These are phyloP conservation scores for Isotomurus palustris DNA, from an alignment of 2,888 invertebrate species.

Conservation along the genomic window DNA sequence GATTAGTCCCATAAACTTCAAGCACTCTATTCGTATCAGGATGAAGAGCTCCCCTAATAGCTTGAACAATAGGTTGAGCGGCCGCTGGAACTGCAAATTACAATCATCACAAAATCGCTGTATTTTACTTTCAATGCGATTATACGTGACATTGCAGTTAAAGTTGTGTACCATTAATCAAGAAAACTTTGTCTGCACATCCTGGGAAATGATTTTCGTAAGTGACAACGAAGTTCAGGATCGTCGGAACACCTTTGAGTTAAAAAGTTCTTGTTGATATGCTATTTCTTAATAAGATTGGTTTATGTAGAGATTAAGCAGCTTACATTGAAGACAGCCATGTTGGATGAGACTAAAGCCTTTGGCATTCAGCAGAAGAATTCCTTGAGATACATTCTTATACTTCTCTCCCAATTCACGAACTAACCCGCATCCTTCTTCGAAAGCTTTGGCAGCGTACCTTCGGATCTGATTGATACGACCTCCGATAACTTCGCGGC, in stretches of 20 bases:
- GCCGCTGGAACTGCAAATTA: no score
- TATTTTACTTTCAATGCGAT: no score
- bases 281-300: no score
- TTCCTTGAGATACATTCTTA: conserved; percentile 9
- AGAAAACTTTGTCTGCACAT: background rate
- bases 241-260: background rate
- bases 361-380: background rate
- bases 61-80: no score
- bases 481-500: background rate
- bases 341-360: conserved; percentile 4
- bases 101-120: no score
- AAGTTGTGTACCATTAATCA: background rate
- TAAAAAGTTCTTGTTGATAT: no score
- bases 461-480: background rate
- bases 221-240: background rate
- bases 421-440: background rate
- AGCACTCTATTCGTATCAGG: no score
- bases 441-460: background rate
- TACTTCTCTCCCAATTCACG: conserved; percentile 1
- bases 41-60: no score
- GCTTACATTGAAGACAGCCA: conserved; percentile 6
- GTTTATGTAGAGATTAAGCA: no score
- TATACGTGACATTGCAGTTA: no score
- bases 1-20: background rate
- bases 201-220: background rate